A percentile compares a stretch with the other conserved stretches of the same genome.
phyloP scores from a whole-genome alignment of 2,797 vertebrate genomes.

The Heterohyrax brucei region DNA sequence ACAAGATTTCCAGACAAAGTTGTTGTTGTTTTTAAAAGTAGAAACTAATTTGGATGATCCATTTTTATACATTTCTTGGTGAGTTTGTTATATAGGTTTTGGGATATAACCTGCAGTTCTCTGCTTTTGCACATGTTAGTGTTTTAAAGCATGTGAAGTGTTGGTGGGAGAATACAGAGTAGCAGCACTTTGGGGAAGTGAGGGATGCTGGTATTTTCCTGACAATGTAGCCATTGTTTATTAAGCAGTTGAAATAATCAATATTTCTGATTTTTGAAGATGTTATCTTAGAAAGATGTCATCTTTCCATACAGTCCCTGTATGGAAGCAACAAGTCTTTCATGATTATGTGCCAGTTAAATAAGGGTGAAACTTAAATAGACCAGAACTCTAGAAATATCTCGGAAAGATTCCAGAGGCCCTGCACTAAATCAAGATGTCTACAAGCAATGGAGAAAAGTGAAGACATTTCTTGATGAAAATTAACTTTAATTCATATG shows the following conservation, averaged over 20 bases:
- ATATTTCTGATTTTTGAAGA: slow-evolving; percentile 42
- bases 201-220: neutral
- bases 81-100: neutral
- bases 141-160: slow-evolving; percentile 18
- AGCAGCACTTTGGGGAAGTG: neutral
- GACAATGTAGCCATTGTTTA: slow-evolving; percentile 1
- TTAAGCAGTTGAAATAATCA: slow-evolving; percentile 52
- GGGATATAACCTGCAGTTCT: neutral
- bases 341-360: slow-evolving; percentile 58
- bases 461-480: slow-evolving; percentile 50
- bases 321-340: slow-evolving; percentile 55
- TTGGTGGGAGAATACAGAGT: neutral
- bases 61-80: slow-evolving; percentile 17
- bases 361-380: slow-evolving; percentile 63
- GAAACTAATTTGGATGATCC: neutral
- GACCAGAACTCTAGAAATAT: slow-evolving; percentile 74
- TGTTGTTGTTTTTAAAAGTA: neutral
- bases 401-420: slow-evolving; percentile 62
- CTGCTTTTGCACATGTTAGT: neutral
- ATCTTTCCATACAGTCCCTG: neutral
- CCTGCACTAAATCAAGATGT: slow-evolving; percentile 76
- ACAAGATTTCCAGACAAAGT: slow-evolving; percentile 14
- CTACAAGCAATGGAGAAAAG: slow-evolving; percentile 73
- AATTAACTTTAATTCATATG: slow-evolving; percentile 78
- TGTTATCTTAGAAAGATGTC: neutral